Evolutionary conservation across 2,888 invertebrate genomes (phyloP), one percentile per base, ranked within the genome.

Genomic region (Oxycera nigricornis): DNA sequence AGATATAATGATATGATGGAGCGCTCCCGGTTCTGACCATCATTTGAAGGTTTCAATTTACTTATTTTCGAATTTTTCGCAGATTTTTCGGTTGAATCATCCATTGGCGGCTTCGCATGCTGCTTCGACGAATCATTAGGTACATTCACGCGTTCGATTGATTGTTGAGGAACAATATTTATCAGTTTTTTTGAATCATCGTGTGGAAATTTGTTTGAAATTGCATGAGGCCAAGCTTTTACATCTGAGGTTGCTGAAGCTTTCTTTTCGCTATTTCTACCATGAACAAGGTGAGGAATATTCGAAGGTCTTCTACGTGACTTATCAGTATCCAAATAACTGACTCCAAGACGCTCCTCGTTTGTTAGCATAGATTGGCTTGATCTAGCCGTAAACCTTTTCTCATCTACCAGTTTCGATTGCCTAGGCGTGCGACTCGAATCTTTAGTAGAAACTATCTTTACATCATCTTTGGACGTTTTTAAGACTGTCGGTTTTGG

Each of bases 21-120:
- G 41, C 26, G 26, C n/a, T 26, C 46, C 14, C 30, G 7, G 22
- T 30, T 31, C 1, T 30, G 28, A 2, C 24, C 28, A 26, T 41
- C 41, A 1, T 41, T 17, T 24, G n/a, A 3, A 14, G 20, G 9
- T 26, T 41, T n/a, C n/a, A n/a, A n/a, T n/a, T 41, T 67, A 22
- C 26, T 2, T 2, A 26, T 24, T 26, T 39, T 41, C 1, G n/a
- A 26, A 41, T 41, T 67, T 46, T 41, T 67, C 22, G 2, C 22
- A 9, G 6, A 14, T 11, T 41, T 67, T 9, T 28, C 22, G 9
- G 24, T 9, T 11, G 67, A 22, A 31, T 67, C 67, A 39, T 67
- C 67, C 67, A 67, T 67, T 39, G 67, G 67, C 2, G 67, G 67
- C 20, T 67, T 67, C 6, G 26, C 14, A 26, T 2, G 11, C 11